Conservation (phyloP, 2,888 invertebrate species). For the Drosophila siamana region DNA sequence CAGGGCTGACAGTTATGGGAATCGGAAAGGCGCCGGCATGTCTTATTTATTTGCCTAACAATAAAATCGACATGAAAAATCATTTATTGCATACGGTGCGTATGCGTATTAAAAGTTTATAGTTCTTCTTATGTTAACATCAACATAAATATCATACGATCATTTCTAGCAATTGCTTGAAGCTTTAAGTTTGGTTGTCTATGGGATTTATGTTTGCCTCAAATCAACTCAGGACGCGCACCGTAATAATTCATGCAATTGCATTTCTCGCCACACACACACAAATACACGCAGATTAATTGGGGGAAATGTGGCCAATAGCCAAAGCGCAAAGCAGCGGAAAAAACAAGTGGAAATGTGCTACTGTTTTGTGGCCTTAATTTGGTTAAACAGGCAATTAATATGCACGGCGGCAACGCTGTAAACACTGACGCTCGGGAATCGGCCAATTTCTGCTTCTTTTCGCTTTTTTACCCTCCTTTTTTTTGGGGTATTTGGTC, state of each 20-base stretch:
- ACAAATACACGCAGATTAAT: constrained; percentile 58
- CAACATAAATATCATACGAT: not conserved
- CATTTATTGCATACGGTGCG: constrained; percentile 31
- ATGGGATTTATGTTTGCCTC: constrained; percentile 6
- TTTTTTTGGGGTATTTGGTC: not conserved
- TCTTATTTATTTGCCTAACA: constrained; percentile 39
- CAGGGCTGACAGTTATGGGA: constrained; percentile 6
- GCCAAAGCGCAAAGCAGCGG: constrained; percentile 3
- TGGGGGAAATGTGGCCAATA: constrained; percentile 41
- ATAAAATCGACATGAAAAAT: constrained; percentile 36
- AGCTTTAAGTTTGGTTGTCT: no score
- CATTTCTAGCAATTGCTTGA: not conserved
- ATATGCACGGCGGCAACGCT: constrained; percentile 72
- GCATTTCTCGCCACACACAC: constrained; percentile 62
- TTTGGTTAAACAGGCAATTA: constrained; percentile 76
- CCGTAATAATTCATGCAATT: constrained; percentile 51
- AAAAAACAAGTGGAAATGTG: constrained; percentile 9
- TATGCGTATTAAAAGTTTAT: constrained; percentile 37
- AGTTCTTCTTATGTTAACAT: constrained; percentile 4
- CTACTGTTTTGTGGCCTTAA: constrained; percentile 60
- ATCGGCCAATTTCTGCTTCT: constrained; percentile 31
- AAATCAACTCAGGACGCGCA: constrained; percentile 24
- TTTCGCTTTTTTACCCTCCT: not conserved
- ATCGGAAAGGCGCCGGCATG: constrained; percentile 30
- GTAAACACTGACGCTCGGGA: constrained; percentile 63